These are phyloP conservation scores for Lucilia cuprina DNA, from an alignment of 1,140 invertebrate genomes.

Conservation along the genomic window DNA sequence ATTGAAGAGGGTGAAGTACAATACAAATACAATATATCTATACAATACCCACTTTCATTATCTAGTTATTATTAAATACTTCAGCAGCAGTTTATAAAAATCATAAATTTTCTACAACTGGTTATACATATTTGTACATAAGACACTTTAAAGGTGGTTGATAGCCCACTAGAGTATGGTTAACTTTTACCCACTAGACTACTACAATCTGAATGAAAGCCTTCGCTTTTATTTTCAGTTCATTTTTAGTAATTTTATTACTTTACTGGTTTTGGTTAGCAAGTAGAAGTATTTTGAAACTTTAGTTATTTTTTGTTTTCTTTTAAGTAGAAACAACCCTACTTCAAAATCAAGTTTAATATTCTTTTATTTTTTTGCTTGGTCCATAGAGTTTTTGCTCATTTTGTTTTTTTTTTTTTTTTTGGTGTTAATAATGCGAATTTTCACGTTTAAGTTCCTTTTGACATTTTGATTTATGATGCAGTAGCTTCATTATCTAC, in stretches of 20 bases:
- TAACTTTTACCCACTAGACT: background rate
- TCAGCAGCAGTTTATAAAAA: background rate
- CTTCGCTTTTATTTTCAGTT: background rate
- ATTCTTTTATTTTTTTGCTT: background rate
- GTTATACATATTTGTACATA: background rate
- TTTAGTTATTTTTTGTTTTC: background rate
- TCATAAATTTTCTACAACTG: background rate
- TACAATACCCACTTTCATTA: slow-evolving; percentile 7
- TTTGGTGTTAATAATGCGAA: slow-evolving; percentile 39
- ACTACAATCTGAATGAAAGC: background rate
- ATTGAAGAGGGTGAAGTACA: background rate
- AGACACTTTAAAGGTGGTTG: slow-evolving; percentile 22
- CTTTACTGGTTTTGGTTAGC: background rate
- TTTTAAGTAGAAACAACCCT: slow-evolving; percentile 18
- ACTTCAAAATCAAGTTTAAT: slow-evolving; percentile 12
- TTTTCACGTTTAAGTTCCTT: slow-evolving; percentile 40
- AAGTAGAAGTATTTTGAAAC: background rate
- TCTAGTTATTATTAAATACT: background rate
- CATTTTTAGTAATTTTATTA: background rate
- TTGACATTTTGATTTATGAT: slow-evolving; percentile 43
- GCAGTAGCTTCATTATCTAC: slow-evolving; percentile 40
- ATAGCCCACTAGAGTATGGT: slow-evolving; percentile 31
- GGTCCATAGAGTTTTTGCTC: background rate
- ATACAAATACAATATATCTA: background rate
- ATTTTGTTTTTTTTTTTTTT: slow-evolving; percentile 12